Evolutionary conservation across 2,113 vertebrate species (phyloP).

Genomic region (Hiodon alosoides): DNA sequence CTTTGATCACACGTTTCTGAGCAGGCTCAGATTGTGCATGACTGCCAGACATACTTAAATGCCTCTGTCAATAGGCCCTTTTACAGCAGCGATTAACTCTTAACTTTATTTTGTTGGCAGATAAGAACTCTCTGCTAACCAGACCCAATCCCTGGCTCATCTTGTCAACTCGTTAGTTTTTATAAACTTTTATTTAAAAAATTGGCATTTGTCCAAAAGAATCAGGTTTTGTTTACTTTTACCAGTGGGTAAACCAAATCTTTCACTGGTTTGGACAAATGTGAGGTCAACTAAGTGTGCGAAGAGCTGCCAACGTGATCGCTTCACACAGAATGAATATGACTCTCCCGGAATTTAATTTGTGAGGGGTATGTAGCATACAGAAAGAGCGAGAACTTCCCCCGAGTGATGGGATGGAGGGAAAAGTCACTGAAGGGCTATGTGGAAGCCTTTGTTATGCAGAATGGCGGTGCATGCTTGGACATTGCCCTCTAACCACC

Average conservation of each 20-base stretch:
- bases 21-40: neutral
- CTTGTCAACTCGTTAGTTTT: too few species aligned
- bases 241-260: neutral
- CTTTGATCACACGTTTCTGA: constrained; percentile 3
- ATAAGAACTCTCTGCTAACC: too few species aligned
- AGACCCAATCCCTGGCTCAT: too few species aligned
- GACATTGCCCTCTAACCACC: constrained; percentile 20
- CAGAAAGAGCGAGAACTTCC: constrained; percentile 10
- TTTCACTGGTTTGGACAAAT: neutral
- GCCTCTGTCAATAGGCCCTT: neutral
- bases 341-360: neutral
- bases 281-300: too few species aligned
- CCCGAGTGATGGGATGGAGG: neutral
- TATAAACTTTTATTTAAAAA: too few species aligned
- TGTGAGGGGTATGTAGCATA: neutral
- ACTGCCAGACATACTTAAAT: constrained; percentile 4
- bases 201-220: too few species aligned
- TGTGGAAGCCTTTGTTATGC: constrained; percentile 17
- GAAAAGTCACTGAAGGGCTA: constrained; percentile 11
- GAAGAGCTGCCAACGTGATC: neutral
- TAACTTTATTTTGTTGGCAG: too few species aligned
- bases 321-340: neutral
- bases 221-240: neutral
- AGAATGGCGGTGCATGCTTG: constrained; percentile 13
- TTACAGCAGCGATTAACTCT: neutral